A percentile compares a stretch with the other conserved stretches of the same genome.
Evolutionary conservation across 2,888 invertebrate genomes (phyloP).

Genomic region (Coelogynopora nodosa): DNA sequence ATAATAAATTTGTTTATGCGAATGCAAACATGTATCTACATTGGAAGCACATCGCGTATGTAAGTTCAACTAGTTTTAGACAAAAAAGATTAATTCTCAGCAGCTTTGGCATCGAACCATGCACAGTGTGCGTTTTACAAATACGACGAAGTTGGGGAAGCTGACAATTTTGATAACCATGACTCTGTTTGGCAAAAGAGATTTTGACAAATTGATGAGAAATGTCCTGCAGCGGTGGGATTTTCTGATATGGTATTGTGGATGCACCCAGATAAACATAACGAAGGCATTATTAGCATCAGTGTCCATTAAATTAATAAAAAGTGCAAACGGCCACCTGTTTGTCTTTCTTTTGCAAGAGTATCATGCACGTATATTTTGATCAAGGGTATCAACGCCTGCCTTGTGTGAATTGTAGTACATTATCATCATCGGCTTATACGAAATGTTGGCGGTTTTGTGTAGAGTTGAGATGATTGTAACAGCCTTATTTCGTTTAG

Average conservation of each 20-base stretch:
- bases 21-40: neutral
- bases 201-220: neutral
- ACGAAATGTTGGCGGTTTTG: too few species aligned
- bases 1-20: neutral
- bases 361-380: neutral
- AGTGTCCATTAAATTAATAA: neutral
- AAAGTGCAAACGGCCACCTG: neutral
- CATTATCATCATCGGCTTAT: too few species aligned
- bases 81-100: neutral
- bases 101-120: neutral
- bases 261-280: neutral
- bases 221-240: neutral
- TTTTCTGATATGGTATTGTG: neutral
- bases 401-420: neutral
- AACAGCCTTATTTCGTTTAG: too few species aligned
- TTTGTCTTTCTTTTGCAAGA: neutral
- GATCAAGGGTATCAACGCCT: neutral
- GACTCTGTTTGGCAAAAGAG: neutral
- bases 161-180: neutral
- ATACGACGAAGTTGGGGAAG: neutral
- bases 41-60: neutral
- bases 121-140: neutral
- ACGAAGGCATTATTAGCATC: neutral
- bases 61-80: neutral
- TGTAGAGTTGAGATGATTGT: too few species aligned